Conservation (phyloP, 1,140 invertebrate genomes). For the Nylanderia fulva region DNA sequence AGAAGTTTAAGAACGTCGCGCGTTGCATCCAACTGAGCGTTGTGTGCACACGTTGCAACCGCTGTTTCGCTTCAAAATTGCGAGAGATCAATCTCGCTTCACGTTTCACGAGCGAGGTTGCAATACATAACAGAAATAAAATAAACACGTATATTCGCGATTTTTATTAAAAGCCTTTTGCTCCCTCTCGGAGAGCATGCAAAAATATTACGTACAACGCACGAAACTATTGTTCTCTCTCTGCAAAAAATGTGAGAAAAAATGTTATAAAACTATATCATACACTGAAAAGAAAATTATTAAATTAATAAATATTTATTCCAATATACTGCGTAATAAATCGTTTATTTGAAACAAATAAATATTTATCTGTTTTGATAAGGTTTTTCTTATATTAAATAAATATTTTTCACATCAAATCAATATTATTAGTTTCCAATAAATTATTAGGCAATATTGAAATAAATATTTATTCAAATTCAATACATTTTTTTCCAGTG, state of each 20-base stretch:
- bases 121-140: not conserved
- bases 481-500: too few relatives aligned
- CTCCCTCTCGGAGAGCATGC: too few relatives aligned
- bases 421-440: too few relatives aligned
- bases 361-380: too few relatives aligned
- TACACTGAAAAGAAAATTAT: not conserved
- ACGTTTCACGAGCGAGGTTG: conserved; percentile 18
- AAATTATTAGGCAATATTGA: too few relatives aligned
- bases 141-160: conserved; percentile 21
- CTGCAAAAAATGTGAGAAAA: not conserved
- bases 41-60: not conserved
- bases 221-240: not conserved
- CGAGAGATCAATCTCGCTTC: conserved; percentile 9
- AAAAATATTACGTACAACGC: conserved; percentile 16
- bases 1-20: conserved; percentile 15
- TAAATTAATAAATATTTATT: too few relatives aligned
- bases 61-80: not conserved
- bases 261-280: too few relatives aligned
- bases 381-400: too few relatives aligned
- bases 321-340: too few relatives aligned
- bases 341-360: too few relatives aligned
- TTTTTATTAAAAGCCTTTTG: not conserved
- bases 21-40: not conserved
- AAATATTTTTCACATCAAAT: too few relatives aligned
- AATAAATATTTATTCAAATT: too few relatives aligned